Conservation (phyloP, 30 jellyfish, hydroid and myxozoan species). For the Cassiopea andromeda region DNA sequence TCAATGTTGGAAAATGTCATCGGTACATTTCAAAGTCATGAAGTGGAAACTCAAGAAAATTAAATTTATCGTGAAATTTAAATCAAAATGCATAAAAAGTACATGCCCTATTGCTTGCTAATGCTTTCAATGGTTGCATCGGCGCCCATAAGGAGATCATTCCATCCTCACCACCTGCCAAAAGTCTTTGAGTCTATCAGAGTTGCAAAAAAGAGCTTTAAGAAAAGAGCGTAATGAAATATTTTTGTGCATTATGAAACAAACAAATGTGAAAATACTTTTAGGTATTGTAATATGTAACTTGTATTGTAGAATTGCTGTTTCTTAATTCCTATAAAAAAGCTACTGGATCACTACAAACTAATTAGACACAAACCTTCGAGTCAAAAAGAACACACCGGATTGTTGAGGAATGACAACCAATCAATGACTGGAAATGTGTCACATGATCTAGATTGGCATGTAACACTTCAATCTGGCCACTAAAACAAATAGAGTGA, state of each 20-base stretch:
- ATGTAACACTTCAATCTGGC: slow-evolving; percentile 77
- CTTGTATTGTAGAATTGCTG: too few species aligned
- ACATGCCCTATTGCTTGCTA: background rate
- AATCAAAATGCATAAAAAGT: too few species aligned
- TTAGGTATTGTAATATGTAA: too few species aligned
- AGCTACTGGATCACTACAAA: too few species aligned
- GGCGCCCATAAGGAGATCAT: slow-evolving; percentile 88
- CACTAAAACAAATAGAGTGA: slow-evolving; percentile 46
- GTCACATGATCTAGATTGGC: slow-evolving; percentile 69
- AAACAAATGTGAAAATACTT: too few species aligned
- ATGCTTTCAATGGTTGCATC: background rate
- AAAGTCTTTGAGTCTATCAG: slow-evolving; percentile 36
- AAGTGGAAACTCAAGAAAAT: too few species aligned
- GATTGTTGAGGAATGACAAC: slow-evolving; percentile 86
- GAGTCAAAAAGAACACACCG: slow-evolving; percentile 37
- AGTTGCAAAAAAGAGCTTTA: background rate
- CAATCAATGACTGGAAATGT: slow-evolving; percentile 73
- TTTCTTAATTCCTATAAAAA: too few species aligned
- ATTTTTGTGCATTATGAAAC: too few species aligned
- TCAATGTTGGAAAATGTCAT: too few species aligned
- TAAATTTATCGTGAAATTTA: too few species aligned
- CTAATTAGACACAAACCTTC: slow-evolving; percentile 24
- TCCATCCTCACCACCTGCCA: slow-evolving; percentile 97
- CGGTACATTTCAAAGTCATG: too few species aligned
- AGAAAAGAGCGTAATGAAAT: background rate